phyloP scores from a whole-genome alignment of 1,140 invertebrate genomes.

The Brachionus rotundiformis region DNA sequence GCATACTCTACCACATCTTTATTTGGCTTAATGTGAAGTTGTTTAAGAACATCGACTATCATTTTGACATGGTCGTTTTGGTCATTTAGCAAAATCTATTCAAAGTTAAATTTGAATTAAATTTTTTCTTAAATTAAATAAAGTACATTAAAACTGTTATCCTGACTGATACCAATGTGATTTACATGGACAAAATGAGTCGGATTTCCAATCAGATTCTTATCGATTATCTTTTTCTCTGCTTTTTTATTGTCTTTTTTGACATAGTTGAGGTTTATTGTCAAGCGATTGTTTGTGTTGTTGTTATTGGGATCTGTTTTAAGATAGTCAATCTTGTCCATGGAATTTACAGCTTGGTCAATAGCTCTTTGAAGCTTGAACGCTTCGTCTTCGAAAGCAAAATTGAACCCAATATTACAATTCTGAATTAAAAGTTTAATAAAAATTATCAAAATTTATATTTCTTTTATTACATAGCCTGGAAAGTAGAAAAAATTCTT shows the following conservation, averaged over 20 bases:
- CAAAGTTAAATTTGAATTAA: no score
- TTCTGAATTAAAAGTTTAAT: no score
- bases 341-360: background rate
- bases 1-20: constrained; percentile 25
- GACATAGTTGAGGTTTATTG: constrained; percentile 1
- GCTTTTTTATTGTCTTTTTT: constrained; percentile 16
- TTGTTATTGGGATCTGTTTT: constrained; percentile 15
- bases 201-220: constrained; percentile 34
- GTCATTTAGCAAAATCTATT: constrained; percentile 37
- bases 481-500: constrained; percentile 17
- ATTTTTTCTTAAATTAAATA: no score
- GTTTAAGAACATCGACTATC: constrained; percentile 43
- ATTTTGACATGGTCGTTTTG: constrained; percentile 44
- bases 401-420: constrained; percentile 48
- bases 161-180: constrained; percentile 17
- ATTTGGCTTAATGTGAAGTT: constrained; percentile 40
- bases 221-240: constrained; percentile 20
- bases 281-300: background rate
- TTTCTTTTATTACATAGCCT: constrained; percentile 33
- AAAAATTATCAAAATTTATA: no score
- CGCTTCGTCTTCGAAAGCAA: constrained; percentile 38
- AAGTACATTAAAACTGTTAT: constrained; percentile 36
- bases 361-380: constrained; percentile 15
- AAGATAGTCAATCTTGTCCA: background rate
- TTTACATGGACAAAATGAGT: constrained; percentile 44